These are phyloP conservation scores for Centruroides sculpturatus DNA, from an alignment of 1,140 invertebrate species.

Conservation along the genomic window DNA sequence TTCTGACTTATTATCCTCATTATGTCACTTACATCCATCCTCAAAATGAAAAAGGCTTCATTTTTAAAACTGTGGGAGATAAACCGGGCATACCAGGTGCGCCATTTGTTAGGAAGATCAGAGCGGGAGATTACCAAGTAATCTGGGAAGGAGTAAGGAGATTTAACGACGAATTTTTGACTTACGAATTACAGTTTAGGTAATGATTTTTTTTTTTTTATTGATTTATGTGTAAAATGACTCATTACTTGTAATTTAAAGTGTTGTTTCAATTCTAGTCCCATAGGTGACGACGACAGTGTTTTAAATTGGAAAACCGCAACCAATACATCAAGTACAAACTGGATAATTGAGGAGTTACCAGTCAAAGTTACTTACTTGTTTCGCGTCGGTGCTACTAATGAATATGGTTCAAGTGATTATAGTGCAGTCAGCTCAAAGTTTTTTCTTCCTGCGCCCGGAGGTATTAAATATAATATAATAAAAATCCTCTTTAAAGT, in stretches of 20 bases:
- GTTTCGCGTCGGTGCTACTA: conserved; percentile 62
- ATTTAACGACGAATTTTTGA: conserved; percentile 36
- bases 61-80: conserved; percentile 57
- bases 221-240: neutral
- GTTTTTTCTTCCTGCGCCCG: conserved; percentile 25
- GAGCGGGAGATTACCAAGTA: conserved; percentile 49
- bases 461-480: neutral
- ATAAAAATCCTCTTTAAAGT: too few relatives aligned
- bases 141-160: conserved; percentile 50
- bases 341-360: conserved; percentile 59
- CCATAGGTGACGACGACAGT: conserved; percentile 2
- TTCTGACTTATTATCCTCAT: conserved; percentile 45
- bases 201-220: neutral
- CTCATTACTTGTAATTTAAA: too few relatives aligned
- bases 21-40: conserved; percentile 49
- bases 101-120: conserved; percentile 46
- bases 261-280: conserved; percentile 6
- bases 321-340: conserved; percentile 68
- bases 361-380: conserved; percentile 40
- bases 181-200: conserved; percentile 22
- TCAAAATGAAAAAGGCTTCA: conserved; percentile 40
- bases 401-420: conserved; percentile 53
- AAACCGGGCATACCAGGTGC: conserved; percentile 22
- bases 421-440: conserved; percentile 50
- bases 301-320: conserved; percentile 42